phyloP scores from a whole-genome alignment of 1,140 invertebrate genomes.

The Drosophila fuyamai region DNA sequence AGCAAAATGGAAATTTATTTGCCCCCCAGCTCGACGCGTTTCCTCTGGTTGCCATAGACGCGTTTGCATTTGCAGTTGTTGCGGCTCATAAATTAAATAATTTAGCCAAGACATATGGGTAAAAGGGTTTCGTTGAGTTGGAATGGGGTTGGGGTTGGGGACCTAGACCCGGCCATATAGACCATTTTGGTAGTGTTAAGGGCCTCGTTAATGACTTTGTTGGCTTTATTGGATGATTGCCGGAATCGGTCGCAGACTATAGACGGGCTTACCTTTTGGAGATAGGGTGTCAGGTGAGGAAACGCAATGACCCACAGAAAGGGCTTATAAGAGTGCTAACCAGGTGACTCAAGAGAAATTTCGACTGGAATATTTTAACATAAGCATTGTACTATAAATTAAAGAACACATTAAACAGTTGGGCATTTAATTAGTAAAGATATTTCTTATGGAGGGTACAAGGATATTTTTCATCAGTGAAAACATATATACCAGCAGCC shows the following conservation, averaged over 20 bases:
- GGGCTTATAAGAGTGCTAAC: slow-evolving; percentile 7
- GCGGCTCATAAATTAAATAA: slow-evolving; percentile 83
- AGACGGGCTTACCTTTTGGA: slow-evolving; percentile 24
- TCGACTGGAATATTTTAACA: neutral
- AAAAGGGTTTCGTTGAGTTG: neutral
- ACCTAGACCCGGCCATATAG: slow-evolving; percentile 23
- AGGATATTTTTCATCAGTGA: too few relatives aligned
- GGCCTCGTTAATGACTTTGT: slow-evolving; percentile 73
- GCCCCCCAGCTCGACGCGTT: slow-evolving; percentile 28
- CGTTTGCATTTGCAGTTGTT: slow-evolving; percentile 61
- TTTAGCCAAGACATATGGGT: slow-evolving; percentile 51
- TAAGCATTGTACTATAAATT: too few relatives aligned
- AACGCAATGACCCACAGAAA: slow-evolving; percentile 28
- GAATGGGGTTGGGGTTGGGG: slow-evolving; percentile 1
- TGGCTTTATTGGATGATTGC: slow-evolving; percentile 66
- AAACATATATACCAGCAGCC: too few relatives aligned
- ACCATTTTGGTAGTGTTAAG: slow-evolving; percentile 58
- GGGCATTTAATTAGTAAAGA: too few relatives aligned
- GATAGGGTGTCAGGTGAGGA: slow-evolving; percentile 25
- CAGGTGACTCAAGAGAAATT: slow-evolving; percentile 19
- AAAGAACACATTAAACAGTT: too few relatives aligned
- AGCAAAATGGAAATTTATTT: slow-evolving; percentile 84
- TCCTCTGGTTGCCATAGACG: slow-evolving; percentile 62
- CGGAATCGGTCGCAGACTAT: slow-evolving; percentile 7
- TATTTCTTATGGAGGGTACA: too few relatives aligned